phyloP scores from a whole-genome alignment of 2,113 vertebrate species.

The Phoxinus phoxinus region DNA sequence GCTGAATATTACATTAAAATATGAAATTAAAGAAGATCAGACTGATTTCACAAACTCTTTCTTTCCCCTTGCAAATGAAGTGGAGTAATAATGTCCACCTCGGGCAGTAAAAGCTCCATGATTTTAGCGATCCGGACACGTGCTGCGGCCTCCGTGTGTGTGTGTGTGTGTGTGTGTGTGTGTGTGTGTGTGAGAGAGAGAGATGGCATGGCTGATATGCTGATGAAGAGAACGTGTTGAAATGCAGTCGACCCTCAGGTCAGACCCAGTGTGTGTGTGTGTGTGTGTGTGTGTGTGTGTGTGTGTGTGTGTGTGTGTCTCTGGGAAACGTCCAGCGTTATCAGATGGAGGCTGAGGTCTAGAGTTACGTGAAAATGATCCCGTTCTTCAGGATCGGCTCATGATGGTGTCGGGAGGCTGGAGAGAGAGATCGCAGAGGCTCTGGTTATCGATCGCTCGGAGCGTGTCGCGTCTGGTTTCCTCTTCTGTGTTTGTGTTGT shows the following conservation, averaged over 20 bases:
- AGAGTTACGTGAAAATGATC: constrained; percentile 70
- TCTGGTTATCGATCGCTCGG: constrained; percentile 28
- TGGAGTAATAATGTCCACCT: constrained; percentile 11
- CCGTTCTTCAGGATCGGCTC: constrained; percentile 40
- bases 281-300: not conserved
- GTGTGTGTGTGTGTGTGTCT: constrained; percentile 29
- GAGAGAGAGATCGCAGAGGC: constrained; percentile 10
- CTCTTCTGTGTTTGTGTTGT: constrained; percentile 15
- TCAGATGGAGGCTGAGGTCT: constrained; percentile 74
- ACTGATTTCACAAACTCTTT: not conserved
- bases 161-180: not conserved
- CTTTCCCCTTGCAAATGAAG: not conserved
- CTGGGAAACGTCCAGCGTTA: constrained; percentile 75
- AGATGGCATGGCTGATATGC: constrained; percentile 72
- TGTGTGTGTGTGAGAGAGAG: constrained; percentile 12
- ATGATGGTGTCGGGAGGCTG: constrained; percentile 30
- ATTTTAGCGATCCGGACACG: not conserved
- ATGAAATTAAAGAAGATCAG: not conserved
- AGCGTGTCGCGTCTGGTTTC: constrained; percentile 3
- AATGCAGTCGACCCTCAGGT: constrained; percentile 63
- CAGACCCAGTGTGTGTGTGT: constrained; percentile 10
- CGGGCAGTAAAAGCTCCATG: not conserved
- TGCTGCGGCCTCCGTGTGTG: not conserved
- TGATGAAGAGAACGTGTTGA: constrained; percentile 72
- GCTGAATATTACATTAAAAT: too few relatives aligned